A percentile compares a stretch with the other conserved stretches of the same genome.
Evolutionary conservation across 1,140 invertebrate genomes (phyloP).

Genomic region (Polyergus mexicanus): DNA sequence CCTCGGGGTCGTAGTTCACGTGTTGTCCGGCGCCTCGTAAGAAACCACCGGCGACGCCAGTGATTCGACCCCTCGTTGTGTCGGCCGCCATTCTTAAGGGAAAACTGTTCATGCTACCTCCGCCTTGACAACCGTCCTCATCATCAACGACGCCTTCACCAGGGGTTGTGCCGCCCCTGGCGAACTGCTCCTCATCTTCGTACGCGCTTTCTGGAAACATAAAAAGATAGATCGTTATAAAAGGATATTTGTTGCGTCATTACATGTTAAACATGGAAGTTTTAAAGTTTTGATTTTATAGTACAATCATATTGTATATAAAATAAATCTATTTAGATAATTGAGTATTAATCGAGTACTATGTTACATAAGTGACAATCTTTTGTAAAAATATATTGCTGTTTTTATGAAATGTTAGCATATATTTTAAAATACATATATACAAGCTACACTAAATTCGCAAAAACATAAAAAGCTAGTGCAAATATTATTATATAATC

Average conservation of each 20-base stretch:
- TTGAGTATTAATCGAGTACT: background rate
- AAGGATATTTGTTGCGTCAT: background rate
- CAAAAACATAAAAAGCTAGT: background rate
- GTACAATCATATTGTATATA: background rate
- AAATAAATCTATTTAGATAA: background rate
- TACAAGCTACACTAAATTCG: background rate
- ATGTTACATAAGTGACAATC: background rate
- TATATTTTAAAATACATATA: background rate
- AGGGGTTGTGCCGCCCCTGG: constrained; percentile 77
- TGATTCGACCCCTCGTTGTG: constrained; percentile 52
- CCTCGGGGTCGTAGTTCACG: constrained; percentile 84
- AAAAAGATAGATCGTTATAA: constrained; percentile 13
- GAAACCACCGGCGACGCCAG: constrained; percentile 76
- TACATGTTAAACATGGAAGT: background rate
- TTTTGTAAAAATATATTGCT: background rate
- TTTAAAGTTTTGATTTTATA: background rate
- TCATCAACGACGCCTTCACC: constrained; percentile 82
- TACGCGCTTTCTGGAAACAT: constrained; percentile 82
- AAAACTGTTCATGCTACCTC: constrained; percentile 57
- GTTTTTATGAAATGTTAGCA: background rate
- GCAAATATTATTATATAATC: background rate
- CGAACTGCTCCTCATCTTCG: constrained; percentile 83
- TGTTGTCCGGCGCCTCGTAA: constrained; percentile 76
- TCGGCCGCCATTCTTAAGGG: constrained; percentile 77
- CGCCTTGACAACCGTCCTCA: constrained; percentile 72